Evolutionary conservation across 2,888 invertebrate species (phyloP), one percentile per base, ranked within the genome.

Genomic region (Tetragonisca angustula): DNA sequence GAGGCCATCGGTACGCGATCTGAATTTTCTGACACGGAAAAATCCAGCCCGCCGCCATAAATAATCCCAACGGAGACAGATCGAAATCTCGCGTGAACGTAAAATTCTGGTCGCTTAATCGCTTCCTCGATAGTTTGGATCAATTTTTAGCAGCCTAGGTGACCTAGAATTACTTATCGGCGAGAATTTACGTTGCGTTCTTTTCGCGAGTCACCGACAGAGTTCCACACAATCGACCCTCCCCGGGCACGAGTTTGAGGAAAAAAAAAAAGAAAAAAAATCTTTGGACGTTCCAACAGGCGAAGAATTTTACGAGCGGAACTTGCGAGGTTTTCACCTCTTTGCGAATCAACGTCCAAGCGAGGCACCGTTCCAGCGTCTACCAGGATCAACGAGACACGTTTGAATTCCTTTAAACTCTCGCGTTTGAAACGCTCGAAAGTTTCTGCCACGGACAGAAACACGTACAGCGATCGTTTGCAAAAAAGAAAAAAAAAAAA

Each of bases 141-240:
- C n/a, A 56, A 15, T 56, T 56, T 56, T 56, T n/a, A n/a, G 2
- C 43, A 43, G 43, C 9, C 43, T 43, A 9, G 43, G 9, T 43
- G 43, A 43, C 15, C n/a, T n/a, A 56, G n/a, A 15, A n/a, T 56
- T 5, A n/a, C 5, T n/a, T n/a, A 56, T 56, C 15, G n/a, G n/a
- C n/a, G 15, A 15, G 15, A n/a, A 15, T 56, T 5, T 2, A 56
- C 15, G n/a, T 56, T 56, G 56, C 27, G 15, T 52, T 72, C 62
- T 84, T 88, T 83, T 61, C 52, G 64, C 68, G 64, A 72, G 65
- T 67, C 73, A 77, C 85, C 82, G 68, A 76, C 61, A 82, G 79
- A 27, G 2, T 84, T 81, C 69, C 84, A 43, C 86, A 11, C 84
- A 86, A 84, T 88, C 69, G 70, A 79, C 50, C 32, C 73, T 74